Base-by-base conservation (phyloP, 2,888 invertebrate species). In the Heterodera filipjevi region DNA sequence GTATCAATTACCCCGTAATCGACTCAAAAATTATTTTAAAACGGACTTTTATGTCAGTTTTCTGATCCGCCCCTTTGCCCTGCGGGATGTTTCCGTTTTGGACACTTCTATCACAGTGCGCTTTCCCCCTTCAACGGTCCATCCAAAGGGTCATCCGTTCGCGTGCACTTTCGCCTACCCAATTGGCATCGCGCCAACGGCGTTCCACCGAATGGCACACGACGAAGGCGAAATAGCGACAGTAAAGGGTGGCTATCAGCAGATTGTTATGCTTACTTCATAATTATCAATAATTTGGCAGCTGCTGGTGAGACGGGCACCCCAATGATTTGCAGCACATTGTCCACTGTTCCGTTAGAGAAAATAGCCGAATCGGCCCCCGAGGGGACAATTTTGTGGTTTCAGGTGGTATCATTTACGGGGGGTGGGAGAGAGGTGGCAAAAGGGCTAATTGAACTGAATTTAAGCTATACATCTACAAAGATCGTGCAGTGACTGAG, bases 401-500 rank as follows among this genome's bases (percentile, higher is more conserved):
- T 85, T 66, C 86, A 86, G 79, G 85, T 85, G 35, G 53, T 71
- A n/a, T 2, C 35, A 33, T 10, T n/a, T 70, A n/a, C n/a, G n/a
- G n/a, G n/a, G n/a, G n/a, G n/a, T n/a, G n/a, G 1, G 19, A 12
- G 30, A 19, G n/a, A n/a, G n/a, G n/a, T n/a, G n/a, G n/a, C n/a
- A n/a, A n/a, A 27, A 66, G 73, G 22, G 30, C 66, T 80, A 30
- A 30, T 14, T 49, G 39, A 39, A 39, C 12, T 6, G 12, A 39
- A 79, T 95, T 95, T 95, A 95, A 97, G 90, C 92, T 96, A 0
- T 96, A 96, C 89, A 93, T 96, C 83, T 95, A 94, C 90, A 93
- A 92, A 71, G 86, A 89, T 68, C 82, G 88, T 3, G 46, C 75
- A 30, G 79, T 89, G 32, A 89, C 90, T 3, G 81, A 84, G 71